Evolutionary conservation across 2,797 vertebrate species (phyloP), one percentile per base, ranked within the genome.

Genomic region (Artibeus jamaicensis): DNA sequence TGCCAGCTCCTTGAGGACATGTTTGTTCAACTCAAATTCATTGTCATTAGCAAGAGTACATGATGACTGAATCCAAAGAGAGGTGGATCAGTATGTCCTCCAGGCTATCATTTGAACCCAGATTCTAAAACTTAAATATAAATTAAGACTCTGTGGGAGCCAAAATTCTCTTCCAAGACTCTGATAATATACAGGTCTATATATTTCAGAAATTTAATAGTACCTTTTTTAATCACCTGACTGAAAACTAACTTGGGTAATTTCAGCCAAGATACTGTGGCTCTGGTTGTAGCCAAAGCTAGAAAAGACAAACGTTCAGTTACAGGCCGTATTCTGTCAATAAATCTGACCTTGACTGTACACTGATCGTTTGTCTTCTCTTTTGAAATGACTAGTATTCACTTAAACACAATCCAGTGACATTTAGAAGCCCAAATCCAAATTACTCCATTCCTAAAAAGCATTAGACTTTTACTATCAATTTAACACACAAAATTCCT

Each of bases 371-470:
- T 71, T 55, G 37, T 19, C 18, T 39, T 62, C 62, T 46, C 48
- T 34, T 84, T n/a, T 76, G 14, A 87, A 59, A 79, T 50, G 50
- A 94, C 3, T 11, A 71, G 6, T 1, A 48, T 34, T 78, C 77
- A 62, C n/a, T 50, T 65, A 79, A 68, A 88, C 26, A 91, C 11
- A 67, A 39, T 34, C 21, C 12, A 55, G 32, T 21, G 77, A 34
- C 15, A 59, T 55, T n/a, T 26, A 73, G 32, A 89, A 67, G 62
- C 26, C 26, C n/a, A 71, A 78, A 91, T 57, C 42, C 42, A 86
- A 88, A 86, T 55, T 26, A 55, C 76, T 89, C 65, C 14, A 37
- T 87, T 79, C 94, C 84, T 83, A 81, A 67, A 65, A 77, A 94
- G 16, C n/a, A 65, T 44, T 32, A 62, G 34, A 53, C 22, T 37